Base-by-base conservation (phyloP, 2,888 invertebrate genomes). In the Leptothorax acervorum region DNA sequence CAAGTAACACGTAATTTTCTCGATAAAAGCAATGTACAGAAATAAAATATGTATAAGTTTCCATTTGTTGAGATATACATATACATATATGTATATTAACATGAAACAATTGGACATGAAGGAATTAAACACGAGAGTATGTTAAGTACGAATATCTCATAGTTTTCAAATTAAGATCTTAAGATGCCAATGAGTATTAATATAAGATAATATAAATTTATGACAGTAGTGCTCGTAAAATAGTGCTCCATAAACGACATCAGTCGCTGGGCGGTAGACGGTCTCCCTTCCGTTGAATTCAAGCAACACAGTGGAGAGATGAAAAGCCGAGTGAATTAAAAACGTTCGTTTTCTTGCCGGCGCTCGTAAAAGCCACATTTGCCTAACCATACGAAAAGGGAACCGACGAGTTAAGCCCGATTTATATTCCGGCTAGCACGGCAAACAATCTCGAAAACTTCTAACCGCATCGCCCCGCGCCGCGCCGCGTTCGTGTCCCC, bases 391-490 rank as follows among this genome's bases (percentile, higher is more conserved):
- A 55, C 57, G 70, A 48, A 84, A 84, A 84, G 74, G 85, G 57
- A 70, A 51, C 62, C 79, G 74, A 70, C 62, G 78, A 81, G 84
- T 84, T 84, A 85, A 84, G 65, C 62, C 63, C 84, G 79, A 85
- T 85, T 85, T 85, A 81, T 82, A 85, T 85, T 85, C 84, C 75
- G 53, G 75, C 79, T 82, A 82, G 74, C 62, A 62, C 45, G 68
- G 68, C 82, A 82, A 84, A 84, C 82, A 84, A 84, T 84, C 84
- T 82, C 65, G 53, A 82, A 82, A 84, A 74, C 84, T 84, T 82
- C 60, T 66, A 74, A 82, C 74, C 82, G 51, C 82, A 71, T 65
- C 48, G 51, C 28, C 57, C 68, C 48, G 28, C 51, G 35, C 6
- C 35, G 35, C 35, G 6, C 35, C 62, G 75, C 42, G 53, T 31